These are phyloP conservation scores for Dyspetes luteomarginatus DNA, from an alignment of 2,888 invertebrate species.

Conservation along the genomic window DNA sequence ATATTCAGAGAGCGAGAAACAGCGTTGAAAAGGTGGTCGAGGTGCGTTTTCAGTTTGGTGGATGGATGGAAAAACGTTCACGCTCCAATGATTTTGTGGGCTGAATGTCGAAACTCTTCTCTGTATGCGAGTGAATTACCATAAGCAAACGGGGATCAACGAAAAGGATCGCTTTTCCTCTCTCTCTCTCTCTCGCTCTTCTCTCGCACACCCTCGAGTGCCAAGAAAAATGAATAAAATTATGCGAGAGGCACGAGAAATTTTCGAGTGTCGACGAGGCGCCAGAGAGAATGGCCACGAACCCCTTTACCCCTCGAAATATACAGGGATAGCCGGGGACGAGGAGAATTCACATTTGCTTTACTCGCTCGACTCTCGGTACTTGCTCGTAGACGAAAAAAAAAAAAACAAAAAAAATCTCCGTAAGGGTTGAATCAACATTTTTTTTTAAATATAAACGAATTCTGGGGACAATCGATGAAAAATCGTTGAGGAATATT, in stretches of 20 bases:
- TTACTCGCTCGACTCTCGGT: slow-evolving; percentile 23
- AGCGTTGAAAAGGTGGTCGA: slow-evolving; percentile 73
- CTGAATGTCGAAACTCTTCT: slow-evolving; percentile 46
- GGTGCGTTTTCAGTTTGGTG: slow-evolving; percentile 37
- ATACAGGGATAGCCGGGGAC: too few relatives aligned
- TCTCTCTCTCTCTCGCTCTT: slow-evolving; percentile 20
- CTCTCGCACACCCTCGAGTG: slow-evolving; percentile 28
- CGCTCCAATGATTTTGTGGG: slow-evolving; percentile 52
- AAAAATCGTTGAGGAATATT: too few relatives aligned
- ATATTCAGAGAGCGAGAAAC: slow-evolving; percentile 77
- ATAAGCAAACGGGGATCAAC: slow-evolving; percentile 76
- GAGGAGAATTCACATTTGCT: slow-evolving; percentile 24
- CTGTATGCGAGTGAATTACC: slow-evolving; percentile 72
- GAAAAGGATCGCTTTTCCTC: slow-evolving; percentile 63
- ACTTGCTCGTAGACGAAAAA: not conserved
- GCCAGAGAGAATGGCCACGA: not conserved
- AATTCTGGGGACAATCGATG: too few relatives aligned
- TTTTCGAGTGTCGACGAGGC: slow-evolving; percentile 66
- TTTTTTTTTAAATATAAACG: not conserved
- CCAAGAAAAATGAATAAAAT: slow-evolving; percentile 80
- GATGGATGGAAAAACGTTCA: slow-evolving; percentile 40
- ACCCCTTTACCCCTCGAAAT: slow-evolving; percentile 11
- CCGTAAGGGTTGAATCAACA: not conserved
- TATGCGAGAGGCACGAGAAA: slow-evolving; percentile 71
- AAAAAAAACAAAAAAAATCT: not conserved